Conservation (phyloP, 1,140 invertebrate species). For the Mercenaria mercenaria region DNA sequence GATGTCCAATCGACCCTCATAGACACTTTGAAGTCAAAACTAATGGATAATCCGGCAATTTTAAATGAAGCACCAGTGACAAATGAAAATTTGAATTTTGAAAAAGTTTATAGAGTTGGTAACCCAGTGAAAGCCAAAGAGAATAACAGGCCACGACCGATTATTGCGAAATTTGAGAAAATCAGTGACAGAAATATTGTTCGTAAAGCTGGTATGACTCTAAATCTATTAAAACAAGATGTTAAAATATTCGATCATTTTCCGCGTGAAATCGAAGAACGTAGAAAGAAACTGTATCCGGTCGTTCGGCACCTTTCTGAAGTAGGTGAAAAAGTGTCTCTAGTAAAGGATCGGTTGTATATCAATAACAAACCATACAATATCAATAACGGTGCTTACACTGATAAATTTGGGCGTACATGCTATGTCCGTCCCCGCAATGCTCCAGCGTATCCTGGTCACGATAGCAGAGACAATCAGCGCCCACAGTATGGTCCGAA, state of each 20-base stretch:
- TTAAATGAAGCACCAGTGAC: neutral
- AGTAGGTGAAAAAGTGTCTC: neutral
- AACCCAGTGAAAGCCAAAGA: neutral
- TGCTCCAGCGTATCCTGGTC: neutral
- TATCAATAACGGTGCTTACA: neutral
- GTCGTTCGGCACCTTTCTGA: neutral
- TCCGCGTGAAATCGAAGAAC: neutral
- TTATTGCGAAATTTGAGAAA: neutral
- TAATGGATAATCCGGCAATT: neutral
- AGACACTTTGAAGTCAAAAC: neutral
- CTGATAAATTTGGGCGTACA: neutral
- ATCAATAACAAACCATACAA: neutral
- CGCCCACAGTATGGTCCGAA: neutral
- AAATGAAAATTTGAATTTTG: neutral
- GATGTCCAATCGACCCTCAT: neutral
- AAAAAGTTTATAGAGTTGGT: neutral
- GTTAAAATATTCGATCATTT: conserved; percentile 8
- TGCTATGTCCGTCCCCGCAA: neutral
- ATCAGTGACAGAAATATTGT: neutral
- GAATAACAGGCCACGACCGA: neutral
- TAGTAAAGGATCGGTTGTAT: conserved; percentile 10
- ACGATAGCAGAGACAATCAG: neutral
- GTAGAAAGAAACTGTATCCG: neutral
- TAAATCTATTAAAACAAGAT: neutral
- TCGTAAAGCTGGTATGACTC: neutral